Conservation (phyloP, 2,888 invertebrate genomes). For the Taenaris catops region DNA sequence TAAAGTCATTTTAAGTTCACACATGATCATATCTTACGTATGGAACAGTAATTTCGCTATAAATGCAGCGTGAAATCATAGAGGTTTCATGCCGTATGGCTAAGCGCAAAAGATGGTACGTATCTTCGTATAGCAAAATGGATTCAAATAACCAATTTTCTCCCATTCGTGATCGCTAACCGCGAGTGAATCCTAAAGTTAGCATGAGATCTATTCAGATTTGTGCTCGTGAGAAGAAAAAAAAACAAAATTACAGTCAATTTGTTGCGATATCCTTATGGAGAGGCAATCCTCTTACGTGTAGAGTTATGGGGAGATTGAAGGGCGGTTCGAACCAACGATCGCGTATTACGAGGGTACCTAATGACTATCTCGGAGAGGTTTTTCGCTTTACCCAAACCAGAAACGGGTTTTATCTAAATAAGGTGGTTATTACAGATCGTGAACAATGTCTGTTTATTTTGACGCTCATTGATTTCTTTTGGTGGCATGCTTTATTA, state of each 20-base stretch:
- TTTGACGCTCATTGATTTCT: constrained; percentile 12
- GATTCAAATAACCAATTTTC: constrained; percentile 65
- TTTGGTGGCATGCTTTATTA: no score
- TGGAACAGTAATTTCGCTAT: constrained; percentile 13
- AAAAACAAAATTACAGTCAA: constrained; percentile 72
- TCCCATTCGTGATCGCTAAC: constrained; percentile 51
- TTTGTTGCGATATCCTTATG: constrained; percentile 72
- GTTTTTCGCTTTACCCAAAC: constrained; percentile 48
- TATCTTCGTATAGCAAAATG: constrained; percentile 41
- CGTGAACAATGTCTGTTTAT: constrained; percentile 24
- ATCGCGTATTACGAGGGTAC: constrained; percentile 37
- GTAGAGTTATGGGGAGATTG: constrained; percentile 42
- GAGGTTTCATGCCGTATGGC: constrained; percentile 30
- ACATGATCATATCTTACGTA: background rate
- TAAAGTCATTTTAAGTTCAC: no score
- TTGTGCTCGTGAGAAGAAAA: constrained; percentile 70
- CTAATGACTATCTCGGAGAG: constrained; percentile 63
- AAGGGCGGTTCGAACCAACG: constrained; percentile 33
- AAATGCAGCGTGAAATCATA: constrained; percentile 12
- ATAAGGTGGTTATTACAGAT: constrained; percentile 51
- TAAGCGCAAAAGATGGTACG: constrained; percentile 32
- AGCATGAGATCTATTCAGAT: constrained; percentile 48
- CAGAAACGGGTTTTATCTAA: constrained; percentile 47
- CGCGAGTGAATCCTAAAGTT: constrained; percentile 44
- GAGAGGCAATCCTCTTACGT: constrained; percentile 62